Conservation (phyloP, 2,888 invertebrate genomes). For the Lasioglossum lativentre region DNA sequence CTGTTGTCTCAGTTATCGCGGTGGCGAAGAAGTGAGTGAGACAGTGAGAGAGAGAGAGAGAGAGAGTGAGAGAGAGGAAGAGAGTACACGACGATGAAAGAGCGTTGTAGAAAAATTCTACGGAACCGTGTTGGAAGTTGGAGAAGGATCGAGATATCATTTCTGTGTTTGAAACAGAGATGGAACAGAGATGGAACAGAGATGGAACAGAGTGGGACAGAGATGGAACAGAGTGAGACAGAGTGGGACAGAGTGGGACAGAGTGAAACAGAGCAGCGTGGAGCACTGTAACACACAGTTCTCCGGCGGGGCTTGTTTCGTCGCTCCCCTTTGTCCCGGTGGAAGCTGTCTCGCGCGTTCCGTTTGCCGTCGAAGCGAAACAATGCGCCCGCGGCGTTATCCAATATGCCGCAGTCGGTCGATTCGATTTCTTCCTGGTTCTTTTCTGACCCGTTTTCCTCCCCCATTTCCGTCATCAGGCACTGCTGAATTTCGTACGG, state of each 20-base stretch:
- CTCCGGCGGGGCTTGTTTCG: constrained; percentile 42
- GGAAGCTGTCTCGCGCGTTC: constrained; percentile 49
- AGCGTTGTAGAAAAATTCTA: constrained; percentile 17
- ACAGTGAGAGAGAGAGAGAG: neutral
- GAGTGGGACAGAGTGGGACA: neutral
- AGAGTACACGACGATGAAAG: neutral
- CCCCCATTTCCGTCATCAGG: constrained; percentile 12
- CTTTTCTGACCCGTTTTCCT: constrained; percentile 43
- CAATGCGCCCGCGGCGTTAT: constrained; percentile 63
- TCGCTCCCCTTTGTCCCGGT: constrained; percentile 53
- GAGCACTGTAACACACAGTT: constrained; percentile 25
- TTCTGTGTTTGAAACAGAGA: neutral
- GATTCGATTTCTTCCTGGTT: constrained; percentile 58
- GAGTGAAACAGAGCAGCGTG: neutral
- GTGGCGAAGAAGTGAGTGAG: neutral
- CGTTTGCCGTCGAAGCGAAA: constrained; percentile 53
- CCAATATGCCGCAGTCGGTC: constrained; percentile 56
- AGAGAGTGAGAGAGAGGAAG: neutral
- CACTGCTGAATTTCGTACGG: constrained; percentile 19
- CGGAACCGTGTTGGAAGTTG: constrained; percentile 9
- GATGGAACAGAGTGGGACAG: too few species aligned
- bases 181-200: neutral
- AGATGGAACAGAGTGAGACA: neutral
- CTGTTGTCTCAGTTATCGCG: constrained; percentile 29
- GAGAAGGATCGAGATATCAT: constrained; percentile 25